Evolutionary conservation across 1,140 invertebrate species (phyloP), one percentile per base, ranked within the genome.

Genomic region (Druon quercuslanigerum): DNA sequence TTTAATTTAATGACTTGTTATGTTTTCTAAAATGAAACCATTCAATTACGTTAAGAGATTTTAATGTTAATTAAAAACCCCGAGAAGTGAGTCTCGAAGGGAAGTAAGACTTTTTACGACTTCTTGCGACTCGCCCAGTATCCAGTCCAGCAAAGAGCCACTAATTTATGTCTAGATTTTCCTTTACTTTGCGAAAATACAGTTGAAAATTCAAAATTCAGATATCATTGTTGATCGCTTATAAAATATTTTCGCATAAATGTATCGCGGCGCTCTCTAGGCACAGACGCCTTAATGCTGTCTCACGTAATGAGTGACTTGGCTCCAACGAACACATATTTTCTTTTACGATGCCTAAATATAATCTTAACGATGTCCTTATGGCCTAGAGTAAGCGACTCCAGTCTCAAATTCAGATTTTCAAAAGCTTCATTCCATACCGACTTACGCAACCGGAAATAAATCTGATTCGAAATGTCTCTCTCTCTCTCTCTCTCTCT

Each of bases 311-410:
- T 90, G 89, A 90, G 89, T 87, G 86, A 90, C 84, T 91, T 91
- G 90, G 90, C 90, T 90, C 90, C 88, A 88, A 90, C 88, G 83
- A 86, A 84, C 89, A 85, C 89, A 91, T 91, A 91, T 91, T 90
- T 90, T 90, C 90, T 90, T 91, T 90, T 90, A 90, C 87, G 89
- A 90, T 83, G 87, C 87, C 90, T 91, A 91, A 91, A 91, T 91
- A 91, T 91, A 91, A 91, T 91, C 87, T 89, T 89, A 90, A 90
- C 88, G 89, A 89, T 88, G 89, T 85, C 86, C 87, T 88, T 87
- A 90, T 87, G 84, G 86, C 81, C 83, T 87, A 83, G 71, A 80
- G 71, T 60, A 51, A 71, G 73, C 74, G 79, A 66, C 78, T 60
- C 57, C 79, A 66, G 73, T 79, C 75, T 77, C 77, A 78, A 79